Base-by-base conservation (phyloP, 2,113 vertebrate genomes). In the Geococcyx californianus region DNA sequence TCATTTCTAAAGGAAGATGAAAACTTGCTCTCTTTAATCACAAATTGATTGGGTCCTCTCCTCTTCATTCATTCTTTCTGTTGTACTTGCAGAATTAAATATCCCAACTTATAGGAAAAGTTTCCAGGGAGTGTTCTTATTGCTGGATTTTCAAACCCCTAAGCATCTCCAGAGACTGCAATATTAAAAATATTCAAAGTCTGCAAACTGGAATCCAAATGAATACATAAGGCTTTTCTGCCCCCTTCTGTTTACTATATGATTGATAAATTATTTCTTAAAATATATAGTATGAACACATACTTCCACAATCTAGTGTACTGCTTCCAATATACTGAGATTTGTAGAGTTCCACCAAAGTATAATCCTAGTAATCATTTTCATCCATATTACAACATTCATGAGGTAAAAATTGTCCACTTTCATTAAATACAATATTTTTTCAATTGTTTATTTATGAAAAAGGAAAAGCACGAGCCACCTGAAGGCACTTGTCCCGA, bases 231-330 rank as follows among this genome's bases (percentile, higher is more conserved):
- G 28, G 56, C 52, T 97, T 90, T 96, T 94, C 95, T 96, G 95
- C 96, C 93, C 97, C 93, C 96, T 97, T 97, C 96, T 96, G 96
- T 96, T 94, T 92, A 29, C n/a, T 72, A 13, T 7, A 55, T 42
- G 72, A n/a, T 94, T 59, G 13, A 59, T 72, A 77, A 90, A 88
- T 77, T 18, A 34, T 59, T 66, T 47, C 19, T 33, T 28, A 26
- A 72, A 73, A 83, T 26, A 31, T 0, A 33, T 2, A 24, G 25
- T 4, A 56, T 20, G 29, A 84, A 72, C 33, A 26, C 7, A 58
- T 7, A 5, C 42, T 69, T 73, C 44, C 52, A 64, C 16, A 40
- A 6, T 13, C 69, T 2, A 5, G 10, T 31, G 28, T 15, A 36
- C 40, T 34, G 72, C 45, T 60, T 54, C 25, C 15, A 52, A 31